These are phyloP conservation scores for Lycocorax pyrrhopterus DNA, from an alignment of 2,113 vertebrate species.

Conservation along the genomic window DNA sequence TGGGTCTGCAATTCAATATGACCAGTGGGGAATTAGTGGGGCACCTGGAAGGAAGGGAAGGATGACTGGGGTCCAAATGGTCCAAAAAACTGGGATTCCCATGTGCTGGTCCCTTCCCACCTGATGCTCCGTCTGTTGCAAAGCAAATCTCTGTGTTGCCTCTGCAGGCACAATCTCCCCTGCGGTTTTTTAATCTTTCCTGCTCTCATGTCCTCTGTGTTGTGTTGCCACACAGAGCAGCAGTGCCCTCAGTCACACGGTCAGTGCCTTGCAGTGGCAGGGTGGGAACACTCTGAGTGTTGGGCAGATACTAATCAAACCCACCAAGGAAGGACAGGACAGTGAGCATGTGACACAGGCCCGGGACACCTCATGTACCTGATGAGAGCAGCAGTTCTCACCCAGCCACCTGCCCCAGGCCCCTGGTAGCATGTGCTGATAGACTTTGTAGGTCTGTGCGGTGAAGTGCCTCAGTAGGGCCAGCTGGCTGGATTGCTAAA, in stretches of 20 bases:
- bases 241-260: background rate
- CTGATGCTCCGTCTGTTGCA: background rate
- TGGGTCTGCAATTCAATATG: background rate
- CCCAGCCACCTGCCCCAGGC: background rate
- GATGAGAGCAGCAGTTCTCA: background rate
- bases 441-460: background rate
- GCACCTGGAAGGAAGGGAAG: background rate
- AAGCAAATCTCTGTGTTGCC: background rate
- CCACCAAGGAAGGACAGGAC: background rate
- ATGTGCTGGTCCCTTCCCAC: rapidly evolving
- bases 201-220: background rate
- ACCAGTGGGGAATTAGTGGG: background rate
- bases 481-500: background rate
- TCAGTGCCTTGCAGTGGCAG: background rate
- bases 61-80: background rate
- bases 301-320: background rate
- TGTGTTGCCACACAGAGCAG: background rate
- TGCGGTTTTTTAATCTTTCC: background rate
- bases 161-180: background rate
- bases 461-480: background rate
- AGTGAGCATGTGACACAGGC: background rate
- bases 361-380: background rate
- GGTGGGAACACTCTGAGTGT: rapidly evolving
- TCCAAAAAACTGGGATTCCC: background rate
- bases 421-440: background rate